Percentiles rank a stretch among this genome's conserved stretches.
Evolutionary conservation across 2,797 vertebrate species (phyloP).

Genomic region (Anguilla obscura): DNA sequence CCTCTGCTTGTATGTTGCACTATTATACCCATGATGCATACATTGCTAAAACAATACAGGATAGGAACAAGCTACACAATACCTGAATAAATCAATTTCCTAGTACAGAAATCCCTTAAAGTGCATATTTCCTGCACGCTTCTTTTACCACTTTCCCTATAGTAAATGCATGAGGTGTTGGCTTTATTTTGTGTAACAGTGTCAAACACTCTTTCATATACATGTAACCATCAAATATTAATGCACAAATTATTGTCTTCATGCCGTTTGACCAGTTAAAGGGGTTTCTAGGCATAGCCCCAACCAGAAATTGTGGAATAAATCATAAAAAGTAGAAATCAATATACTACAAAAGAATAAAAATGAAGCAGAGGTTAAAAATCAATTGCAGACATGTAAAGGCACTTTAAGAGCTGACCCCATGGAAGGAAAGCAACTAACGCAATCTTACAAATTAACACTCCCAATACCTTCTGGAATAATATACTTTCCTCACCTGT

Average conservation of each 20-base stretch:
- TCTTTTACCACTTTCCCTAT: neutral
- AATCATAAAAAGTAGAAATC: conserved; percentile 19
- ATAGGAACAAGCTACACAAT: neutral
- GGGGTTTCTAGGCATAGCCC: neutral
- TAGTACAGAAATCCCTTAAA: neutral
- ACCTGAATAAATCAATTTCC: neutral
- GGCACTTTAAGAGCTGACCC: conserved; percentile 3
- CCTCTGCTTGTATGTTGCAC: neutral
- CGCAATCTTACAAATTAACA: conserved; percentile 6
- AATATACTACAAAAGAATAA: conserved; percentile 4
- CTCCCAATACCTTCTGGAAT: neutral
- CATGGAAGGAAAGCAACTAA: neutral
- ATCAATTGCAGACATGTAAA: neutral
- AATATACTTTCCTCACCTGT: neutral
- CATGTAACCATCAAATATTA: neutral
- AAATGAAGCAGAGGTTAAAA: neutral
- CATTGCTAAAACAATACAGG: neutral
- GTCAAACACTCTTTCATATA: neutral
- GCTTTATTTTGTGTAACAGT: neutral
- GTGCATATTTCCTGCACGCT: neutral
- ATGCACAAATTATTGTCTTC: neutral
- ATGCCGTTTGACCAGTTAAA: neutral
- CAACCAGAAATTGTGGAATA: neutral
- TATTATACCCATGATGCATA: neutral
- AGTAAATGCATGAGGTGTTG: neutral